phyloP scores from a whole-genome alignment of 2,113 vertebrate species.

The Bubalus kerabau region DNA sequence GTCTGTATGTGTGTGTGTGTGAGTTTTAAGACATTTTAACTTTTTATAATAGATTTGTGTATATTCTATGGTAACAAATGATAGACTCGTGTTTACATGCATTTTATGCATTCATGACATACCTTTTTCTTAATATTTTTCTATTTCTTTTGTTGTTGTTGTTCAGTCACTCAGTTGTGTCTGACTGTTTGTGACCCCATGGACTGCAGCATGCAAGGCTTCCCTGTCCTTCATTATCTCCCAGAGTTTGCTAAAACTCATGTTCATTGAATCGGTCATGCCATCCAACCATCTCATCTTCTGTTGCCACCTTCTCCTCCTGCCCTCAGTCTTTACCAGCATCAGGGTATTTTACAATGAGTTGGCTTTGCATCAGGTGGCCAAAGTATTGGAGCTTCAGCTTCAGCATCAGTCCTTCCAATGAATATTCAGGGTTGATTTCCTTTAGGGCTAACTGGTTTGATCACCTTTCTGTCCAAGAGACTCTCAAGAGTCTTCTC shows the following conservation, averaged over 20 bases:
- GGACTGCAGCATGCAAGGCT: neutral
- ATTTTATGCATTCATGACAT: neutral
- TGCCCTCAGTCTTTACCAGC: neutral
- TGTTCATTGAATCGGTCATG: neutral
- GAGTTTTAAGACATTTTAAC: neutral
- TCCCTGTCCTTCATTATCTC: neutral
- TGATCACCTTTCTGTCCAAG: neutral
- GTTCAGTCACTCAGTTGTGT: neutral
- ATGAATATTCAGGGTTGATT: neutral
- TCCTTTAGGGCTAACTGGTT: neutral
- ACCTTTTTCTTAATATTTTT: neutral
- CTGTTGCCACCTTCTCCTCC: neutral
- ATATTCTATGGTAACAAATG: neutral
- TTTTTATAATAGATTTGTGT: neutral
- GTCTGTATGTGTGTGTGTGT: neutral
- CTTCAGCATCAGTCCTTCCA: neutral
- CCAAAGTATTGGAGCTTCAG: neutral
- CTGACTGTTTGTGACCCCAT: neutral
- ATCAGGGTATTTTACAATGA: neutral
- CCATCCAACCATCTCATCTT: neutral
- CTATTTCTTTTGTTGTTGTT: neutral
- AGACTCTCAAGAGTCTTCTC: neutral
- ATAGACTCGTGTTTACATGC: neutral
- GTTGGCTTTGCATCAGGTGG: rapidly evolving
- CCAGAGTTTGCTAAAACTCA: neutral